phyloP scores from a whole-genome alignment of 2,113 vertebrate genomes.

The Phalacrocorax brasilianus region DNA sequence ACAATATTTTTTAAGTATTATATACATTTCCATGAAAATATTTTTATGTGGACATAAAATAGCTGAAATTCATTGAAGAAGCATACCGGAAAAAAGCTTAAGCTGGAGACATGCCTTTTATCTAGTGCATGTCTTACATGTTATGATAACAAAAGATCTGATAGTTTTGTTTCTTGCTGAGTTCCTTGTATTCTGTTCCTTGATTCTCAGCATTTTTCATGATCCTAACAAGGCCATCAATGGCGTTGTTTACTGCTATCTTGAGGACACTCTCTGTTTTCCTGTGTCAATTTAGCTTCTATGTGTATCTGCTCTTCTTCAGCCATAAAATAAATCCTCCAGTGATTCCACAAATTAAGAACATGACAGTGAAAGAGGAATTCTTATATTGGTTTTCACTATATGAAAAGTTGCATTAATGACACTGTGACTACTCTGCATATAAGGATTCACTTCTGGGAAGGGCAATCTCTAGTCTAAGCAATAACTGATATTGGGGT shows the following conservation, averaged over 20 bases:
- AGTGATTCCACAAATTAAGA: background rate
- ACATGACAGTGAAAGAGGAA: background rate
- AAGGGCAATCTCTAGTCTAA: background rate
- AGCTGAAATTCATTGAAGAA: background rate
- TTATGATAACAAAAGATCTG: background rate
- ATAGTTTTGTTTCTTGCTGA: accelerated
- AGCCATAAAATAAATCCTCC: background rate
- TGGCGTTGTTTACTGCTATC: background rate
- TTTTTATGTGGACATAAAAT: background rate
- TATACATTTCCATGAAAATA: background rate
- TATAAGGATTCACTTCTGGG: background rate
- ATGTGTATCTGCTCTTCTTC: background rate
- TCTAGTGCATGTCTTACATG: background rate
- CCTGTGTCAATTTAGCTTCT: background rate
- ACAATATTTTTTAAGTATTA: background rate
- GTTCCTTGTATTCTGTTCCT: background rate
- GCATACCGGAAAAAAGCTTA: background rate
- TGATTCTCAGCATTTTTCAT: background rate
- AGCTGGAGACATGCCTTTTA: background rate
- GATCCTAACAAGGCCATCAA: background rate
- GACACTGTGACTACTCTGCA: background rate
- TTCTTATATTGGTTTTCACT: background rate
- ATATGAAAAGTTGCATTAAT: background rate
- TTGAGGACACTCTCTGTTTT: background rate
- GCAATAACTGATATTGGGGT: background rate